phyloP scores from a whole-genome alignment of 1,140 invertebrate species.

The Sarcophaga peregrina region DNA sequence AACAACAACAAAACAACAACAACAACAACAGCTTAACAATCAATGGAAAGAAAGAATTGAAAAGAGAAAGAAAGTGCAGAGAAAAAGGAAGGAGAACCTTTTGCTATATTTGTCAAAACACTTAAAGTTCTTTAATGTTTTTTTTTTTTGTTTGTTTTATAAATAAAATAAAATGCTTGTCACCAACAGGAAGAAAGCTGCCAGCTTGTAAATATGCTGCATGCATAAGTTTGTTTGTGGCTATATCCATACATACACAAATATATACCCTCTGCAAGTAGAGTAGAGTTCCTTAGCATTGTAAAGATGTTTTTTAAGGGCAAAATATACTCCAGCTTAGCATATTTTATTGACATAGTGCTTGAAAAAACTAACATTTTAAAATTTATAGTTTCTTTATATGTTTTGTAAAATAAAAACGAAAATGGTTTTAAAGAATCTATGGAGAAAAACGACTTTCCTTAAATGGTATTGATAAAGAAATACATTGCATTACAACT shows the following conservation, averaged over 20 bases:
- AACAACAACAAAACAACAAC: too few relatives aligned
- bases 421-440: neutral
- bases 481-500: neutral
- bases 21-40: too few relatives aligned
- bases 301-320: neutral
- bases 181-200: conserved; percentile 4
- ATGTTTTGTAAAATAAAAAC: neutral
- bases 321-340: conserved; percentile 24
- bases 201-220: neutral
- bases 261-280: neutral
- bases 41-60: too few relatives aligned
- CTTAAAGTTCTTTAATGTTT: conserved; percentile 25
- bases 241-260: too few relatives aligned
- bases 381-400: conserved; percentile 1
- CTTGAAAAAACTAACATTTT: conserved; percentile 1
- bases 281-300: neutral
- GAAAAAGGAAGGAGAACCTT: neutral
- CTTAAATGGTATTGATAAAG: neutral
- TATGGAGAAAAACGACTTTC: too few relatives aligned
- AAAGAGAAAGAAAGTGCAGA: neutral
- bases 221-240: neutral
- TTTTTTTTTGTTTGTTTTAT: conserved; percentile 9
- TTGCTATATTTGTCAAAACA: conserved; percentile 27
- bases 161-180: conserved; percentile 4
- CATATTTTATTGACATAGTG: conserved; percentile 25